Evolutionary conservation across 1,140 invertebrate genomes (phyloP).

Genomic region (Lycorma delicatula): DNA sequence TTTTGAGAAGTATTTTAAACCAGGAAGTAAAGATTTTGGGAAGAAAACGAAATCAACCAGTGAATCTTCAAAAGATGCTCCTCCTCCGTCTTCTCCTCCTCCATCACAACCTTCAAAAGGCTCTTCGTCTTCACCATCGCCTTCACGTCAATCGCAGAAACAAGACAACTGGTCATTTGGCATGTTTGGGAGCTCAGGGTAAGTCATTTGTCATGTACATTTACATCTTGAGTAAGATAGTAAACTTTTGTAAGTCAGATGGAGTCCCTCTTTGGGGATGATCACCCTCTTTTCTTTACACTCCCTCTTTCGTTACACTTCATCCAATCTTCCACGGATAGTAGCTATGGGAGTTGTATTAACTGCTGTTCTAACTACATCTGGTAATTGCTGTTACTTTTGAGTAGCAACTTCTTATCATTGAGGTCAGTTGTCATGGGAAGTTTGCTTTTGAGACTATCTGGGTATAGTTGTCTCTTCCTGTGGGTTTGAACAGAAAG

Average conservation of each 20-base stretch:
- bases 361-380: no score
- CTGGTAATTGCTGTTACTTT: no score
- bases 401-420: no score
- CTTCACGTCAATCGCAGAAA: neutral
- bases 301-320: no score
- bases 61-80: slow-evolving; percentile 4
- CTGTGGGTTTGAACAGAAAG: no score
- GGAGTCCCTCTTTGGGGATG: no score
- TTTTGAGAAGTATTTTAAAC: slow-evolving; percentile 84
- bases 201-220: neutral
- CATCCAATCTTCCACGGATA: no score
- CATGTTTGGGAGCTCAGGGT: slow-evolving; percentile 27
- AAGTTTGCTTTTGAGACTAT: no score
- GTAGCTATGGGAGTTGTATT: neutral
- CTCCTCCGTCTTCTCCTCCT: slow-evolving; percentile 6
- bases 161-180: slow-evolving; percentile 24
- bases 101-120: slow-evolving; percentile 6
- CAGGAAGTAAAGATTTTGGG: slow-evolving; percentile 38
- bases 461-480: no score
- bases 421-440: no score
- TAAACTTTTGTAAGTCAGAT: neutral
- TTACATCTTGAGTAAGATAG: neutral
- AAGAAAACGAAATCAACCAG: slow-evolving; percentile 36
- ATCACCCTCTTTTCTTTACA: no score
- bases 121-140: neutral